These are phyloP conservation scores for Solea solea DNA, from an alignment of 2,113 vertebrate species.

Conservation along the genomic window DNA sequence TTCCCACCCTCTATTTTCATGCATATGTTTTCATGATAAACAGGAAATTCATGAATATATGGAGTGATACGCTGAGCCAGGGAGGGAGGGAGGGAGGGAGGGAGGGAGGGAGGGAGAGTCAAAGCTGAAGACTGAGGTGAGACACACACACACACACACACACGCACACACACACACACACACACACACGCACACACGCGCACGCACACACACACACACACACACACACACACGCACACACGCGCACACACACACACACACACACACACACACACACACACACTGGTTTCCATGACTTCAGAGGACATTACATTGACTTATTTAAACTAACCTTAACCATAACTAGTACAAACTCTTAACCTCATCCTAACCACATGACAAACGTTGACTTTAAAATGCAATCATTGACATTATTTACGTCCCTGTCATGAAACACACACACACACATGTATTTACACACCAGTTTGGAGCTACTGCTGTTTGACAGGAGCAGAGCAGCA, in stretches of 20 bases:
- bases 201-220: no score
- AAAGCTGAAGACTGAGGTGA: constrained; percentile 57
- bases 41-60: constrained; percentile 85
- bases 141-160: constrained; percentile 10
- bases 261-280: background rate
- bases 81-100: constrained; percentile 28
- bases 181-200: constrained; percentile 17
- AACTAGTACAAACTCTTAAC: no score
- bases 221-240: no score
- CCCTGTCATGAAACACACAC: no score
- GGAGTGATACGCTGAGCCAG: constrained; percentile 73
- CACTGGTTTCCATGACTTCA: no score
- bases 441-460: constrained; percentile 20
- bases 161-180: constrained; percentile 6
- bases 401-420: no score
- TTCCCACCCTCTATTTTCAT: constrained; percentile 74
- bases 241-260: constrained; percentile 1
- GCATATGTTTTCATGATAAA: constrained; percentile 84
- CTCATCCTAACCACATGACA: no score
- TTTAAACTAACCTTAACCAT: no score
- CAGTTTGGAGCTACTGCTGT: constrained; percentile 54
- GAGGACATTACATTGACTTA: no score
- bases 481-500: constrained; percentile 73
- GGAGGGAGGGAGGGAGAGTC: constrained; percentile 54
- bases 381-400: no score